Conservation (phyloP, 2,797 vertebrate genomes). For the Cottoperca gobio region DNA sequence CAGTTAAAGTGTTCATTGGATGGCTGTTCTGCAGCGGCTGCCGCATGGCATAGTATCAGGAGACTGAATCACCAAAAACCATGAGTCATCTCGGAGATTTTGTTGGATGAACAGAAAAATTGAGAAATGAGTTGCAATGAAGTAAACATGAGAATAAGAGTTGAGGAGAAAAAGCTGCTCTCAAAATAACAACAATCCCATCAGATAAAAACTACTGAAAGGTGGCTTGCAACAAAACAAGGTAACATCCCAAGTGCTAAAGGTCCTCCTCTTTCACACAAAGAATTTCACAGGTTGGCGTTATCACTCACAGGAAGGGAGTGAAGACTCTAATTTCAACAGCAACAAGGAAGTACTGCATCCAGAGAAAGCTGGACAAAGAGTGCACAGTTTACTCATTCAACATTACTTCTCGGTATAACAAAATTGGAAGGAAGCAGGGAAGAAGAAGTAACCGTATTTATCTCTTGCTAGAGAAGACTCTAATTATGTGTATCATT, state of each 20-base stretch:
- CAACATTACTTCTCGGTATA: not conserved
- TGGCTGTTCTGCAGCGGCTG: slow-evolving; percentile 40
- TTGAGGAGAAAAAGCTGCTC: not conserved
- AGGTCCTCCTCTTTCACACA: not conserved
- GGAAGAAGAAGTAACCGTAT: not conserved
- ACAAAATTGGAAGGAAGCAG: not conserved
- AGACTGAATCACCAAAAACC: slow-evolving; percentile 7
- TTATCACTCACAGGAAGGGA: not conserved
- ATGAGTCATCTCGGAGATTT: slow-evolving; percentile 30
- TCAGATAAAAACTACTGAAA: slow-evolving; percentile 5
- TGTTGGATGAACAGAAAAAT: not conserved
- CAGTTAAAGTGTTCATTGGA: slow-evolving; percentile 36
- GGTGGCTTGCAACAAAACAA: not conserved
- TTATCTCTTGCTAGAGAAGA: no score
- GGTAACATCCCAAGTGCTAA: not conserved
- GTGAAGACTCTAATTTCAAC: not conserved
- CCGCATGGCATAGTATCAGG: slow-evolving; percentile 1
- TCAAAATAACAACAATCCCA: not conserved
- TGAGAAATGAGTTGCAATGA: not conserved
- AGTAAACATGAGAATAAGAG: not conserved
- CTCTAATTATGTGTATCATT: not conserved
- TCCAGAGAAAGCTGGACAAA: not conserved
- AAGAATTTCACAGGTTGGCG: not conserved
- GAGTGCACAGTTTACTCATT: not conserved
- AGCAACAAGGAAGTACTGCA: not conserved